Percentiles rank a stretch among this genome's conserved stretches.
phyloP scores from a whole-genome alignment of 2,797 vertebrate genomes.

The Gambusia yucatana region DNA sequence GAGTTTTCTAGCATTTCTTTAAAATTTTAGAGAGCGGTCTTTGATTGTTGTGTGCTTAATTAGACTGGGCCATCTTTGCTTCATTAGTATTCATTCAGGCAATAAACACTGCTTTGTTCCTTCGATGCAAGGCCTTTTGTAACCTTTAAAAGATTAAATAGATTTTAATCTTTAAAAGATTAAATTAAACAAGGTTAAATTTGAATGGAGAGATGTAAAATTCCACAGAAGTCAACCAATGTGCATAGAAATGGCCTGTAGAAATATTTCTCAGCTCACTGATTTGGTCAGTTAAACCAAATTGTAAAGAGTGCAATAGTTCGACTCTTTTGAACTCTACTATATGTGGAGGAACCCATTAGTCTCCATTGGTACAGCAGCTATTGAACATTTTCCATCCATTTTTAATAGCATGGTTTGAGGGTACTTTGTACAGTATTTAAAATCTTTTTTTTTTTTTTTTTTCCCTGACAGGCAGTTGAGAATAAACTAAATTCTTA shows the following conservation, averaged over 20 bases:
- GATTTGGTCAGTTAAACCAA: not conserved
- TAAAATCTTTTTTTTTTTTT: not conserved
- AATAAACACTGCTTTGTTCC: not conserved
- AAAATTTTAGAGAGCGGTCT: not conserved
- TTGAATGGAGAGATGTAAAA: not conserved
- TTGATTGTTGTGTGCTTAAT: not conserved
- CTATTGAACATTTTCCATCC: not conserved
- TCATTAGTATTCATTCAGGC: not conserved
- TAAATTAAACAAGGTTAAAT: not conserved
- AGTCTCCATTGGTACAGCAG: not conserved
- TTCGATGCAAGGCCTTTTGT: not conserved
- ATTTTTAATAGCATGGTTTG: constrained; percentile 2
- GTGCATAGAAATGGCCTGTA: not conserved
- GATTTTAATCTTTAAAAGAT: not conserved
- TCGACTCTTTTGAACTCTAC: not conserved
- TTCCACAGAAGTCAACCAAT: not conserved
- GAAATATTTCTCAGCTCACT: not conserved
- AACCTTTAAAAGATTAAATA: not conserved
- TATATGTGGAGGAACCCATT: not conserved
- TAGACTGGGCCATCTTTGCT: not conserved
- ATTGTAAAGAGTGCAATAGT: not conserved
- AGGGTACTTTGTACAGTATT: not conserved
- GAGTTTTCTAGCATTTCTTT: not conserved
- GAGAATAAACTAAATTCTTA: not conserved
- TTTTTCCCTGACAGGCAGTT: not conserved